phyloP scores from a whole-genome alignment of 2,113 vertebrate genomes.

The Psophia crepitans region DNA sequence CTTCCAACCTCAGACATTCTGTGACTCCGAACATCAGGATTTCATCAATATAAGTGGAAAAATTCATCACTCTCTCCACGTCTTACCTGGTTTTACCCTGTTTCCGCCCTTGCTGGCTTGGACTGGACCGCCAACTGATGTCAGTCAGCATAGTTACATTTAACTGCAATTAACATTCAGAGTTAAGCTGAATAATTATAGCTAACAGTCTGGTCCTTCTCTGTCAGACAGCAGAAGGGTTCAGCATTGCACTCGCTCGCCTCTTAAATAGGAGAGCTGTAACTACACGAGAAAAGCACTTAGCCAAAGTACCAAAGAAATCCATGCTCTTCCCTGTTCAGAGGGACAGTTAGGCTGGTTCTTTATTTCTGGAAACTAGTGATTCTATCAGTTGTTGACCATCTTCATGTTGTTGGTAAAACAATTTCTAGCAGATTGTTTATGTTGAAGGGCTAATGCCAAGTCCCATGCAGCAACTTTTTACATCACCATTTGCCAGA shows the following conservation, averaged over 20 bases:
- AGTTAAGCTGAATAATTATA: not conserved
- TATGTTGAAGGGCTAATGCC: not conserved
- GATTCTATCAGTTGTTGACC: not conserved
- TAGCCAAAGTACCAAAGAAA: not conserved
- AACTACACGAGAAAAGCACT: not conserved
- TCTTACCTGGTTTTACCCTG: not conserved
- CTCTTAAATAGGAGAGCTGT: not conserved
- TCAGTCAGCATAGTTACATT: not conserved
- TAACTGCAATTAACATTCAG: not conserved
- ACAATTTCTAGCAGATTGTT: not conserved
- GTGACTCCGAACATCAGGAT: not conserved
- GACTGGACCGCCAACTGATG: not conserved
- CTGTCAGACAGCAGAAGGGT: not conserved
- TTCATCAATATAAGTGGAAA: not conserved
- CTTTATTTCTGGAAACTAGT: not conserved
- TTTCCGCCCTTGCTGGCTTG: not conserved
- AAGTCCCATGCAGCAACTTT: not conserved
- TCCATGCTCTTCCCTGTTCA: not conserved
- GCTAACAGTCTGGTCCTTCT: not conserved
- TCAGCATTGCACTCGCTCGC: not conserved
- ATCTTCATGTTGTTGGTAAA: not conserved
- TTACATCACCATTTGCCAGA: not conserved
- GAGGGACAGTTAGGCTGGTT: not conserved
- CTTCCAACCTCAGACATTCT: not conserved
- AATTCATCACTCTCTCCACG: not conserved